Conservation (phyloP, 2,113 vertebrate genomes). For the Microcebus tavaratra region DNA sequence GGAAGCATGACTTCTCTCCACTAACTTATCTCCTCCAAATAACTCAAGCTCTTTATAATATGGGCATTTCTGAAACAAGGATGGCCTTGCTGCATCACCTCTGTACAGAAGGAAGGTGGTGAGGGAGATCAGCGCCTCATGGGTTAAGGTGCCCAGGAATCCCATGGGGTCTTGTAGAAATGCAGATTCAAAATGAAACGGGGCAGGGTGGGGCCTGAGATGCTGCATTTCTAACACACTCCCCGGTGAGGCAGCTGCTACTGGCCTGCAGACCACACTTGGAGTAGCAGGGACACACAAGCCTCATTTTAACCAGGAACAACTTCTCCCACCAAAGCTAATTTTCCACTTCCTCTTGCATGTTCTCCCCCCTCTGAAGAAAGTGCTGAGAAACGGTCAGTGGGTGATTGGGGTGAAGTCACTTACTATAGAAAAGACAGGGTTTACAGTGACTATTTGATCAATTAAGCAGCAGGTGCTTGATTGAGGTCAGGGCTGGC, state of each 20-base stretch:
- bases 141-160: background rate
- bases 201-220: background rate
- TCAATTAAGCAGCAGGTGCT: conserved; percentile 16
- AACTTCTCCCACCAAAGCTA: background rate
- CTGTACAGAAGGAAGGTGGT: background rate
- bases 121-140: background rate
- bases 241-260: background rate
- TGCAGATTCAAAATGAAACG: background rate
- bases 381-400: background rate
- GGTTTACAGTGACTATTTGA: background rate
- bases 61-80: background rate
- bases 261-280: background rate
- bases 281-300: background rate
- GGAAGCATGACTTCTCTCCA: background rate
- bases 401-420: background rate
- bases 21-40: background rate
- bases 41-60: background rate
- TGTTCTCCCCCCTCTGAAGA: background rate
- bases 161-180: background rate
- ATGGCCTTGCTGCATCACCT: background rate
- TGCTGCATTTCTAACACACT: background rate
- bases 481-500: background rate
- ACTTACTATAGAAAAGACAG: background rate
- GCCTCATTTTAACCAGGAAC: background rate
- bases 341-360: background rate